Percentiles rank a stretch among this genome's conserved stretches.
Evolutionary conservation across 2,113 vertebrate genomes (phyloP).

Genomic region (Etheostoma spectabile): DNA sequence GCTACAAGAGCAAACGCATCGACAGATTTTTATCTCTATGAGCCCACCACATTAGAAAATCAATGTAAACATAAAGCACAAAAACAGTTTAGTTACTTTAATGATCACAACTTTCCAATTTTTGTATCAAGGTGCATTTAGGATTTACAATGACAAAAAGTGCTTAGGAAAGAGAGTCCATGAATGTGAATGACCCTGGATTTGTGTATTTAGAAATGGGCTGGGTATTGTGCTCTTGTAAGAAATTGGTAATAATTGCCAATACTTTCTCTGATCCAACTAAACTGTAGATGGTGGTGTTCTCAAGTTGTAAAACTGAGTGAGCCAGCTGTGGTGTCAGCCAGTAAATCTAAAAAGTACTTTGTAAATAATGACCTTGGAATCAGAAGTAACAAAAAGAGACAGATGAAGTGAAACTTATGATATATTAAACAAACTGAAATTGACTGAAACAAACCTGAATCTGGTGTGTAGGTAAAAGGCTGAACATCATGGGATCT

Average conservation of each 20-base stretch:
- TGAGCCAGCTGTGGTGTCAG: background rate
- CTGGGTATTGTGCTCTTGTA: background rate
- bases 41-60: constrained; percentile 9
- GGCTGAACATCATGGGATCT: constrained; percentile 95
- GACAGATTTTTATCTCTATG: background rate
- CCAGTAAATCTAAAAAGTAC: constrained; percentile 1
- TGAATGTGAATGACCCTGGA: background rate
- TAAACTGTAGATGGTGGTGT: constrained; percentile 34
- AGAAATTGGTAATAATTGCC: background rate
- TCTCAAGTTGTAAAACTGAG: background rate
- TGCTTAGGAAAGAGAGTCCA: background rate
- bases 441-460: constrained; percentile 83
- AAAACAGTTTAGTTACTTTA: background rate
- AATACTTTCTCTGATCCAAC: background rate
- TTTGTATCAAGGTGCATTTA: background rate
- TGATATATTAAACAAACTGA: constrained; percentile 1
- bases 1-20: constrained; percentile 66
- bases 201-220: background rate
- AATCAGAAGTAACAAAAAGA: background rate
- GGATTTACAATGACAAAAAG: background rate
- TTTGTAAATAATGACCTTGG: background rate
- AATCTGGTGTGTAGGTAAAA: constrained; percentile 96
- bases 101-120: background rate
- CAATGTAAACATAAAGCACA: background rate
- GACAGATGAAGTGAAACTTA: background rate